Evolutionary conservation across 2,113 vertebrate species (phyloP).

Genomic region (Pelmatolapia mariae): DNA sequence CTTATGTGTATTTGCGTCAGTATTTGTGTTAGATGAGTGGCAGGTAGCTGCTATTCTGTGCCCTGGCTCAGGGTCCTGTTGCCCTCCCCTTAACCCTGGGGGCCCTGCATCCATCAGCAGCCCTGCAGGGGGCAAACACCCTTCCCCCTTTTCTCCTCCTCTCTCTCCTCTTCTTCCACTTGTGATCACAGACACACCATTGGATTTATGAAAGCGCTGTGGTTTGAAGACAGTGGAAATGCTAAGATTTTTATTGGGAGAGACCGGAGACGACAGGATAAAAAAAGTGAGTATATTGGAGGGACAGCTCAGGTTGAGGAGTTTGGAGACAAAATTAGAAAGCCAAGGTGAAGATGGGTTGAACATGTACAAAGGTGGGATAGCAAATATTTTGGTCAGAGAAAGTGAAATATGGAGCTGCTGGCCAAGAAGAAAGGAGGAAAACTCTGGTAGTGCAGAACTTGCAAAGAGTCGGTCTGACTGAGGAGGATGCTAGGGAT

Average conservation of each 20-base stretch:
- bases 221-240: neutral
- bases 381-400: neutral
- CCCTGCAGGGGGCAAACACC: slow-evolving; percentile 31
- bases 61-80: slow-evolving; percentile 23
- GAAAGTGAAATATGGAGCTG: neutral
- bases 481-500: neutral
- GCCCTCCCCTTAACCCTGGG: slow-evolving; percentile 58
- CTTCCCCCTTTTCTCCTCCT: neutral
- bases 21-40: slow-evolving; percentile 17
- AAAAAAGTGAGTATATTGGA: neutral
- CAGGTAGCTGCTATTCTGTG: slow-evolving; percentile 48
- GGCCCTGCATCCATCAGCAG: slow-evolving; percentile 62
- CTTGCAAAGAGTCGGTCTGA: neutral
- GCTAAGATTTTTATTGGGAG: neutral
- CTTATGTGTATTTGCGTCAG: neutral
- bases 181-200: neutral
- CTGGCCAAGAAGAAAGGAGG: neutral
- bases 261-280: accelerated
- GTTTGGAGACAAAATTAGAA: neutral
- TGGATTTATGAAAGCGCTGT: neutral
- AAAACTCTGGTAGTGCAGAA: neutral
- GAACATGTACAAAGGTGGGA: neutral
- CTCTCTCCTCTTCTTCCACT: neutral
- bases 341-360: neutral
- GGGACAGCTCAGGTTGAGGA: neutral